A percentile compares a stretch with the other conserved stretches of the same genome.
Evolutionary conservation across 1,140 invertebrate species (phyloP).

Genomic region (Sycophaga agraensis): DNA sequence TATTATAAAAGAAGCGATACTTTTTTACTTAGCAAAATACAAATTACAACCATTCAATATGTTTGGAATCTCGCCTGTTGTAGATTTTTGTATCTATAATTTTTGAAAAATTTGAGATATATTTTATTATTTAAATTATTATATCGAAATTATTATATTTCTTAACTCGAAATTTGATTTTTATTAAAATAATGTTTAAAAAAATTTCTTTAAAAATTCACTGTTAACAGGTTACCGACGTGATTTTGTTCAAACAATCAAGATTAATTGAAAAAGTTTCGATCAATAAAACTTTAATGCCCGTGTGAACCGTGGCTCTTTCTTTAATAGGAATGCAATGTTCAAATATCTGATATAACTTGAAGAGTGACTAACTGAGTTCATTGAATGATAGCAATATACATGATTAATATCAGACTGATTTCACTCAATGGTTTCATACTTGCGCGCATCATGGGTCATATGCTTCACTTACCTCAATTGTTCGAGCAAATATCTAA

Average conservation of each 20-base stretch:
- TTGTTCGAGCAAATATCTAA: conserved; percentile 37
- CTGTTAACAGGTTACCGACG: no score
- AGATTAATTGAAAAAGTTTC: background rate
- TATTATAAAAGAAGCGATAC: background rate
- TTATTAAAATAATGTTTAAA: no score
- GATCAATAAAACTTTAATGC: conserved; percentile 10
- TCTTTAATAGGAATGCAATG: background rate
- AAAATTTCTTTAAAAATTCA: no score
- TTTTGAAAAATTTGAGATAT: no score
- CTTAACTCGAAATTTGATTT: no score
- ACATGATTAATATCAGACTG: conserved; percentile 5
- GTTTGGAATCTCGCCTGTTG: no score
- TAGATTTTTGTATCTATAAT: no score
- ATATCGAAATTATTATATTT: no score
- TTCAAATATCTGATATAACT: conserved; percentile 1
- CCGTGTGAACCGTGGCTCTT: background rate
- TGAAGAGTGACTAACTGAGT: conserved; percentile 19
- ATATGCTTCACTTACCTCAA: conserved; percentile 7
- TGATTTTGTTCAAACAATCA: background rate
- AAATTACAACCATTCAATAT: no score
- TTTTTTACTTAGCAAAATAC: background rate
- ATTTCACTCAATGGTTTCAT: conserved; percentile 5
- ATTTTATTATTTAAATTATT: no score
- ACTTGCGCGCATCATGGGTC: background rate
- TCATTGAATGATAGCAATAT: conserved; percentile 27